Evolutionary conservation across 2,797 vertebrate genomes (phyloP).

Genomic region (Trematomus bernacchii): DNA sequence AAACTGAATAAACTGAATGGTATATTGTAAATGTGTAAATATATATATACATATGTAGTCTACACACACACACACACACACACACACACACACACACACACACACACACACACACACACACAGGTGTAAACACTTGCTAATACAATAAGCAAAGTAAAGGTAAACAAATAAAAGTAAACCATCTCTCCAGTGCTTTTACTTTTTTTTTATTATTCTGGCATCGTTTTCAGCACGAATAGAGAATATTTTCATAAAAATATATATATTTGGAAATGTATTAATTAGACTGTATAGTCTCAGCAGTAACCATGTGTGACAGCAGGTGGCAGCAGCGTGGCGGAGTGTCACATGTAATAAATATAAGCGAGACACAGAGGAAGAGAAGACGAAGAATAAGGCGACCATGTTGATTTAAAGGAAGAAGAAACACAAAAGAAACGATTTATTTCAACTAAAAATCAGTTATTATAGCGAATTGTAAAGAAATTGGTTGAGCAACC

Average conservation of each 20-base stretch:
- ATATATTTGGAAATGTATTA: background rate
- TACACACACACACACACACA: too few species aligned
- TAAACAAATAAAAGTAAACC: background rate
- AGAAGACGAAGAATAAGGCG: slow-evolving; percentile 79
- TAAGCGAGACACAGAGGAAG: slow-evolving; percentile 55
- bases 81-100: too few species aligned
- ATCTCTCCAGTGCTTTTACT: background rate
- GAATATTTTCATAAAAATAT: background rate
- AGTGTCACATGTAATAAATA: slow-evolving; percentile 50
- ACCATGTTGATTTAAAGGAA: slow-evolving; percentile 87
- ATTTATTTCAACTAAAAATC: slow-evolving; percentile 73
- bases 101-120: too few species aligned
- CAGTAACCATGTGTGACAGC: background rate
- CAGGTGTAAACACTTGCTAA: too few species aligned
- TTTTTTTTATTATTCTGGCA: background rate
- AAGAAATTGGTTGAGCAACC: slow-evolving; percentile 41
- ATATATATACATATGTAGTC: too few species aligned
- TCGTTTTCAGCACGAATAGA: background rate
- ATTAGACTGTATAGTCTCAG: background rate
- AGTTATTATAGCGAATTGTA: slow-evolving; percentile 36
- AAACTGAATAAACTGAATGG: too few species aligned
- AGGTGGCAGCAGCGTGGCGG: slow-evolving; percentile 55
- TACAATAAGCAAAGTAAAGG: too few species aligned
- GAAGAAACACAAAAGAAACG: slow-evolving; percentile 84
- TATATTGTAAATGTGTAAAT: too few species aligned